These are phyloP conservation scores for Aurelia aurita complex sp. Pacific DNA, from an alignment of 30 jellyfish, hydroid and myxozoan genomes.

Conservation along the genomic window DNA sequence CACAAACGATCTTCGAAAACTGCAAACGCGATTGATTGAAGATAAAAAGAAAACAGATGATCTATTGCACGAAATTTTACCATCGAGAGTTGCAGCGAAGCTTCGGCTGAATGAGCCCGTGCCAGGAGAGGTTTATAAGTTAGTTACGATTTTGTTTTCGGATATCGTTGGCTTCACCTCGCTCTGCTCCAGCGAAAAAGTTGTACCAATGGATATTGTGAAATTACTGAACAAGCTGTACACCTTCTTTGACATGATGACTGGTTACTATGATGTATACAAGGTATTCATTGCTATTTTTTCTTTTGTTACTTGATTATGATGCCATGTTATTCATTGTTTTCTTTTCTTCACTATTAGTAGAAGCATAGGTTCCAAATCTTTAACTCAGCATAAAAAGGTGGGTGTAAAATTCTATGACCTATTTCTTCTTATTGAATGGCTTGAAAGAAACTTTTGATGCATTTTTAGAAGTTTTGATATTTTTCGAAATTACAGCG, in stretches of 20 bases:
- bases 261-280: conserved; percentile 72
- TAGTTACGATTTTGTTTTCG: conserved; percentile 78
- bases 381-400: no score
- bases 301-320: no score
- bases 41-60: conserved; percentile 82
- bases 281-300: conserved; percentile 48
- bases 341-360: no score
- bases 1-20: conserved; percentile 66
- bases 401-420: no score
- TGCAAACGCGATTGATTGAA: conserved; percentile 66
- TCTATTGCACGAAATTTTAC: conserved; percentile 73
- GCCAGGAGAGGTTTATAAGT: conserved; percentile 72
- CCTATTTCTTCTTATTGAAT: no score
- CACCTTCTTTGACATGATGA: conserved; percentile 81
- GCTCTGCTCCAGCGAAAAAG: conserved; percentile 76
- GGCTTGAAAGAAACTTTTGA: no score
- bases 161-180: conserved; percentile 94
- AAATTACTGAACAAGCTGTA: conserved; percentile 75
- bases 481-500: no score
- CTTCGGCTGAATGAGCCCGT: conserved; percentile 84
- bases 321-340: no score
- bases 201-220: conserved; percentile 94
- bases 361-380: no score
- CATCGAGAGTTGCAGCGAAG: conserved; percentile 77
- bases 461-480: no score